Evolutionary conservation across 1,140 invertebrate genomes (phyloP).

Genomic region (Calliphora vicina): DNA sequence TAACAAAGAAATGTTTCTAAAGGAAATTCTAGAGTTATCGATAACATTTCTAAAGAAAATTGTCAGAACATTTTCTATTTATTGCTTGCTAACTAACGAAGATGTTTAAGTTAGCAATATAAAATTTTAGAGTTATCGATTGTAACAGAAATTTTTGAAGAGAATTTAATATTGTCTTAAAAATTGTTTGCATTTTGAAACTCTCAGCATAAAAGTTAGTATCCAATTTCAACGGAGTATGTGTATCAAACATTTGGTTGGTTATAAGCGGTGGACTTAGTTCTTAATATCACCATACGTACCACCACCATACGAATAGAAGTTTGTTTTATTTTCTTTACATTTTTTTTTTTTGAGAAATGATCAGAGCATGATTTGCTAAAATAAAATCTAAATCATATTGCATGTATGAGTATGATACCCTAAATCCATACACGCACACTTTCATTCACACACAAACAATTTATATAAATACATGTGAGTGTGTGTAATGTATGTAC

Average conservation of each 20-base stretch:
- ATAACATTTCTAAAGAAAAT: no score
- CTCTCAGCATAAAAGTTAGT: no score
- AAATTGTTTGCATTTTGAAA: no score
- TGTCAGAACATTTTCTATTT: no score
- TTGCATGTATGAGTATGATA: slow-evolving; percentile 3
- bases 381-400: slow-evolving; percentile 20
- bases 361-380: slow-evolving; percentile 21
- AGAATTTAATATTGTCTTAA: no score
- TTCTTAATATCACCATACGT: neutral
- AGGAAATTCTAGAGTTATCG: no score
- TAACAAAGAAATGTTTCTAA: no score
- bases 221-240: neutral
- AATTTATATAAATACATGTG: neutral
- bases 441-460: neutral
- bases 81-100: no score
- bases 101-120: no score
- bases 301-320: neutral
- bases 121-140: no score
- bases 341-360: slow-evolving; percentile 19
- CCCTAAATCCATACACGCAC: neutral
- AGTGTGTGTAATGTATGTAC: neutral
- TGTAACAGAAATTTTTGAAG: no score
- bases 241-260: neutral
- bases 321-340: neutral
- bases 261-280: neutral